Conservation (phyloP, 2,888 invertebrate genomes). For the Caenorhabditis panamensis region DNA sequence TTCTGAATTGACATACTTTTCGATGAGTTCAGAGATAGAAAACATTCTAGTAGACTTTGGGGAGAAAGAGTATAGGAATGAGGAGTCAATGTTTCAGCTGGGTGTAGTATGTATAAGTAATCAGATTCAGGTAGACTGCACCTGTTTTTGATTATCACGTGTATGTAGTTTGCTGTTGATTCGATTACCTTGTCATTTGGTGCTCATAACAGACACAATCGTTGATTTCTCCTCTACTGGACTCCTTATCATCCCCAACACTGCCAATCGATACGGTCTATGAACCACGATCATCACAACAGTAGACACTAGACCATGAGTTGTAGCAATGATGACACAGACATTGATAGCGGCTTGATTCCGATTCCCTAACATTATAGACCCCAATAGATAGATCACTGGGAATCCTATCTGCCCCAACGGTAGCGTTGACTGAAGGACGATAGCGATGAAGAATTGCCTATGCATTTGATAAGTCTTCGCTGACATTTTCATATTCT, state of each 20-base stretch:
- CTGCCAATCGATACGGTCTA: slow-evolving; percentile 7
- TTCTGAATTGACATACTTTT: too few relatives aligned
- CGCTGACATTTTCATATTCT: neutral
- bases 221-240: too few relatives aligned
- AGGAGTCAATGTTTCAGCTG: too few relatives aligned
- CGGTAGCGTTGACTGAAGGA: neutral
- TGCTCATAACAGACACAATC: too few relatives aligned
- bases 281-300: slow-evolving; percentile 9
- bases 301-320: slow-evolving; percentile 20
- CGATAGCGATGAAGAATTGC: neutral
- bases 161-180: too few relatives aligned
- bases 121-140: too few relatives aligned
- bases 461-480: neutral
- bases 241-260: neutral
- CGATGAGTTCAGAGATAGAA: too few relatives aligned
- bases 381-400: neutral
- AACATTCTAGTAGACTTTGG: too few relatives aligned
- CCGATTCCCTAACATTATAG: neutral
- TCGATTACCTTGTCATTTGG: too few relatives aligned
- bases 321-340: neutral
- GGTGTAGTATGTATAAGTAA: too few relatives aligned
- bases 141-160: too few relatives aligned
- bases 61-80: too few relatives aligned
- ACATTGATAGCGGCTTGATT: slow-evolving; percentile 10
- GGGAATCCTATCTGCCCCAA: neutral